Conservation (phyloP, 2,888 invertebrate genomes). For the Nemoura dubitans region DNA sequence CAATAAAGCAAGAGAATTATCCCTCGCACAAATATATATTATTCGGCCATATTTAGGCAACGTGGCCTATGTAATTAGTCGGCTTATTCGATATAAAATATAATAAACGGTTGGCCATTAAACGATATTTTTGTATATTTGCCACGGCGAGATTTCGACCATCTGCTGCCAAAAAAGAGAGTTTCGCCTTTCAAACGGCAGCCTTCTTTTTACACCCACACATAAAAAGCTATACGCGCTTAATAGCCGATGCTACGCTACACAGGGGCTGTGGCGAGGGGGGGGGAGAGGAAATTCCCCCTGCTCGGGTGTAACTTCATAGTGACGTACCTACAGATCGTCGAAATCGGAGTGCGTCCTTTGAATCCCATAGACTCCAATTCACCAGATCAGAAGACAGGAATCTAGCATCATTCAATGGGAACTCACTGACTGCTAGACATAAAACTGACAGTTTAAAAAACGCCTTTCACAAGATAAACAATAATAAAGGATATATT, state of each 20-base stretch:
- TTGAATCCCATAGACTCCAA: too few relatives aligned
- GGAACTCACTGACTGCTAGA: too few relatives aligned
- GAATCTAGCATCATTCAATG: too few relatives aligned
- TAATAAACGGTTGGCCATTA: conserved; percentile 25
- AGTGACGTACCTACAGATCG: not conserved
- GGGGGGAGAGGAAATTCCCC: not conserved
- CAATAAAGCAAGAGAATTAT: not conserved
- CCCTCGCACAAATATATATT: not conserved
- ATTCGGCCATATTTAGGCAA: not conserved
- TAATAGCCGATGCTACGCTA: not conserved
- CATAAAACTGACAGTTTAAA: too few relatives aligned
- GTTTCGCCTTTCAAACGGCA: not conserved
- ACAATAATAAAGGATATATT: too few relatives aligned
- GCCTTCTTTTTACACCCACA: conserved; percentile 28
- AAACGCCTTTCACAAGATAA: too few relatives aligned
- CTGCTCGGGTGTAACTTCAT: not conserved
- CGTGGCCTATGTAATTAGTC: not conserved
- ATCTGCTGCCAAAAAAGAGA: conserved; percentile 30
- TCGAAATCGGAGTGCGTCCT: not conserved
- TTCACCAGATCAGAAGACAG: too few relatives aligned
- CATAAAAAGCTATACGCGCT: not conserved
- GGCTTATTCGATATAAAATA: not conserved
- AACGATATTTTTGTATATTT: conserved; percentile 9
- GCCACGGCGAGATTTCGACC: conserved; percentile 20
- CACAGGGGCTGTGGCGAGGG: too few relatives aligned